Percentiles rank a stretch among this genome's conserved stretches.
phyloP scores from a whole-genome alignment of 2,113 vertebrate species.

The Brevimyrus niger region DNA sequence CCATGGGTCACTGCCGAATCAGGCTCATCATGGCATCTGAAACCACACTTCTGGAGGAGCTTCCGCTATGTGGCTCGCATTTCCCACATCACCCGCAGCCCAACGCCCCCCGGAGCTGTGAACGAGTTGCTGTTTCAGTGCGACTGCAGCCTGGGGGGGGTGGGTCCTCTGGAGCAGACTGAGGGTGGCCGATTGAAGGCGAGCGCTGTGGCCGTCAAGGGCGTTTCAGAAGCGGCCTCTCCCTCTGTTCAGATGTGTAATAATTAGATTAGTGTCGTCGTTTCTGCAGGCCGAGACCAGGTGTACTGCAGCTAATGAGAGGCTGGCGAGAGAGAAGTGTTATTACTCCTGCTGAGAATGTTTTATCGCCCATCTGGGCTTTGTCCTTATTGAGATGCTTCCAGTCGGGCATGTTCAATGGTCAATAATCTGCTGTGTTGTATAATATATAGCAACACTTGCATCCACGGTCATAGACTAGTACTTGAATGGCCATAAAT shows the following conservation, averaged over 20 bases:
- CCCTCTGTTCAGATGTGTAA: background rate
- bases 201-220: background rate
- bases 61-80: background rate
- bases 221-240: background rate
- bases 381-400: constrained; percentile 1
- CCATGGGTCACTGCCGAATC: background rate
- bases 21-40: background rate
- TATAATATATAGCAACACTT: constrained; percentile 12
- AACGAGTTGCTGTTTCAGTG: background rate
- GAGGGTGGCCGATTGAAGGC: background rate
- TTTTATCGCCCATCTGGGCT: constrained; percentile 1
- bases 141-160: background rate
- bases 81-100: background rate
- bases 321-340: background rate
- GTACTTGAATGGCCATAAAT: background rate
- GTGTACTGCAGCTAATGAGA: constrained; percentile 3
- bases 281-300: background rate
- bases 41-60: background rate
- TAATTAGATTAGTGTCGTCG: background rate
- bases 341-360: constrained; percentile 4
- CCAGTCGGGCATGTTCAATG: background rate
- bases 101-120: background rate
- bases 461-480: background rate
- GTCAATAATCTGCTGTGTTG: constrained; percentile 2
- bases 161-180: background rate